Evolutionary conservation across 2,888 invertebrate species (phyloP), one percentile per base, ranked within the genome.

Genomic region (Linyphia triangularis): DNA sequence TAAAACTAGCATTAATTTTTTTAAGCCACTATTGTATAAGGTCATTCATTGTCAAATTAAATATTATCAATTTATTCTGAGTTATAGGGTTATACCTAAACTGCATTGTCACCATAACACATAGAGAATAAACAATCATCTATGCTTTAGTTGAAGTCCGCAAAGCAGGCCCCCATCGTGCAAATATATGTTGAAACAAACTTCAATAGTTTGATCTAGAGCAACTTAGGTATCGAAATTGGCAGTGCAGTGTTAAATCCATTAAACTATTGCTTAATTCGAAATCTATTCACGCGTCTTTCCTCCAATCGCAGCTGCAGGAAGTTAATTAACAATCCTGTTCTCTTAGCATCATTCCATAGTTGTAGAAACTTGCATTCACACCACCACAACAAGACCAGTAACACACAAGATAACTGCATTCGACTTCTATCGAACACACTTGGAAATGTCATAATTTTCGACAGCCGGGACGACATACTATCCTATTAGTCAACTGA

Each of bases 401-500:
- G n/a, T 16, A 51, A 69, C 40, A 37, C 22, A 7, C 5, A 7
- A 69, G 37, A 69, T 69, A 37, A 69, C 22, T 69, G 69, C 13
- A 9, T 22, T 37, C 22, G 69, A 69, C 40, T 69, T 51, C 40
- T 40, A 69, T 69, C 40, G 69, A 69, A 69, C 40, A n/a, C n/a
- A 69, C 69, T 69, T 7, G 22, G 30, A 69, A 37, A 22, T 22
- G 40, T 69, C 40, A 69, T 69, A 69, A 69, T 69, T 69, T 19
- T 19, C 69, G 24, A 13, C 40, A 22, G 22, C 69, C 22, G 19
- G 24, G 16, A 51, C 13, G 51, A 33, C 37, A 40, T 13, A 69
- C 33, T 33, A 3, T 19, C 33, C 75, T 75, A 75, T 75, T 75
- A 75, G 59, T 37, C 22, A 22, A 33, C 22, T 33, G 19, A 75